These are phyloP conservation scores for Rostratula benghalensis DNA, from an alignment of 2,113 vertebrate genomes.

Conservation along the genomic window DNA sequence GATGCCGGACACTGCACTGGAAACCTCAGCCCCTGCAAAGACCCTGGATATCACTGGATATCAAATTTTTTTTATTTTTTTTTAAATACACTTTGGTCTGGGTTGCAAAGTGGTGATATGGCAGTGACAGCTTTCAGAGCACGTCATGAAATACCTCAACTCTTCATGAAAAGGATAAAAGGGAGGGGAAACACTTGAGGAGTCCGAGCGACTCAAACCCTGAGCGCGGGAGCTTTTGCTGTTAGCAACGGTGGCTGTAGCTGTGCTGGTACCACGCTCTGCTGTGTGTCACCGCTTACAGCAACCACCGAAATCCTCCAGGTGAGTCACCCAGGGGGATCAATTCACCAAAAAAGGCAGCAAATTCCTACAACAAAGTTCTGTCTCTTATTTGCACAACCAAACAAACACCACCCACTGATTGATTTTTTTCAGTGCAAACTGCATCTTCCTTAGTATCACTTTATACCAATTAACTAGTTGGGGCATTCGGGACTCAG, in stretches of 20 bases:
- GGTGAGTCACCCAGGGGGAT: neutral
- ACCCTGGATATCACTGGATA: neutral
- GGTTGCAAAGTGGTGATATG: neutral
- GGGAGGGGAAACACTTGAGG: neutral
- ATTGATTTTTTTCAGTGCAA: neutral
- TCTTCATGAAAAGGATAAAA: neutral
- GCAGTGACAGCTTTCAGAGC: neutral
- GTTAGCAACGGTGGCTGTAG: neutral
- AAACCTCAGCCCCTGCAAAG: neutral
- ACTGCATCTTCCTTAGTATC: neutral
- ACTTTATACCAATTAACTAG: neutral
- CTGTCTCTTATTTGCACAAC: neutral
- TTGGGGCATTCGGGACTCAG: neutral
- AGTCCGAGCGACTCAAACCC: neutral
- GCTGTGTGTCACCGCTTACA: neutral
- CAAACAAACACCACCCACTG: neutral
- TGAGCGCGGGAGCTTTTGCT: neutral
- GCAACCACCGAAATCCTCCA: neutral
- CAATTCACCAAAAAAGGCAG: neutral
- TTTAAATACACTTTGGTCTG: neutral
- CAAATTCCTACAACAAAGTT: neutral
- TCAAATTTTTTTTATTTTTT: neutral
- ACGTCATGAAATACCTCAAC: neutral
- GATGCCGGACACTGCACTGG: neutral
- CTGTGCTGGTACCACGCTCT: neutral